phyloP scores from a whole-genome alignment of 2,888 invertebrate species.

The Tetrapedia diversipes region DNA sequence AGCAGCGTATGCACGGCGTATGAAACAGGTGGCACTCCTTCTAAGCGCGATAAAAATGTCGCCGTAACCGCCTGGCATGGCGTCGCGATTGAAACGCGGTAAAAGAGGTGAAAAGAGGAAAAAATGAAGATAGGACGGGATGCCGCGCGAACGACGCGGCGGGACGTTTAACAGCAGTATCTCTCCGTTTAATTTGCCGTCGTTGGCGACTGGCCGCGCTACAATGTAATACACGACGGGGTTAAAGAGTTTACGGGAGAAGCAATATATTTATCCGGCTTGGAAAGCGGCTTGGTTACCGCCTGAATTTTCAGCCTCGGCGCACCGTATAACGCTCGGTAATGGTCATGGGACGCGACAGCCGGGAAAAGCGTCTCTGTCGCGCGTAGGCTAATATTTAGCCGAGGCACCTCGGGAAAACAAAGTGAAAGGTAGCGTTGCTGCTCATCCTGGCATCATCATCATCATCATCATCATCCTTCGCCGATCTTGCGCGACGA shows the following conservation, averaged over 20 bases:
- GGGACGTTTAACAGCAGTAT: constrained; percentile 43
- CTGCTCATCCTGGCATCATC: too few relatives aligned
- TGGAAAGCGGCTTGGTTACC: constrained; percentile 34
- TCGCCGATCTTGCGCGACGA: constrained; percentile 56
- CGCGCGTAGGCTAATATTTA: constrained; percentile 64
- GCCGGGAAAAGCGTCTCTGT: constrained; percentile 61
- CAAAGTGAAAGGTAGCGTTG: constrained; percentile 69
- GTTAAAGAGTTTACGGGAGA: constrained; percentile 50
- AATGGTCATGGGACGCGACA: constrained; percentile 54
- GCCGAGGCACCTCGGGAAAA: constrained; percentile 65
- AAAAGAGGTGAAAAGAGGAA: neutral
- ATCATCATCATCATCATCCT: constrained; percentile 63
- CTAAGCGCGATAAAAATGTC: constrained; percentile 35
- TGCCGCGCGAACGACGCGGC: constrained; percentile 36
- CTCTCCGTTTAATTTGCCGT: constrained; percentile 51
- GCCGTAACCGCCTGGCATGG: constrained; percentile 34
- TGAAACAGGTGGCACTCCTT: constrained; percentile 52
- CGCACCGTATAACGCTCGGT: constrained; percentile 41
- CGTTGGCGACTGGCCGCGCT: constrained; percentile 17
- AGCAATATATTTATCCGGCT: constrained; percentile 22
- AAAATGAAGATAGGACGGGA: constrained; percentile 10
- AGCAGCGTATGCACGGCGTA: too few relatives aligned
- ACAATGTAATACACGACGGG: constrained; percentile 51
- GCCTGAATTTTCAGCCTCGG: constrained; percentile 42
- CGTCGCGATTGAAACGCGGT: constrained; percentile 25